Base-by-base conservation (phyloP, 2,113 vertebrate genomes). In the Pelodiscus sinensis region DNA sequence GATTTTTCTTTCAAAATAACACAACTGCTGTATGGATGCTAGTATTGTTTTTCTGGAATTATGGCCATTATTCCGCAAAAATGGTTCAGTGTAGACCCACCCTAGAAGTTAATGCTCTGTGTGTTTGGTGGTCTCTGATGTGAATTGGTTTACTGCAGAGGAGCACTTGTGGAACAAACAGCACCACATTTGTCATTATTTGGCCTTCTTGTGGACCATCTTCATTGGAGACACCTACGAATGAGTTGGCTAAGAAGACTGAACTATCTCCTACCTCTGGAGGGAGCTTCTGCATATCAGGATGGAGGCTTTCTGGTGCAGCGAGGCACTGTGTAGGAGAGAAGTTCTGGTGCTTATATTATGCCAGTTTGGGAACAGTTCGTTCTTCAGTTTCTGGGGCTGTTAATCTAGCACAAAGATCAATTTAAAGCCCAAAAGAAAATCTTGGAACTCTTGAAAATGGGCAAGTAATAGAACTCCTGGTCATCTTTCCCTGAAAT, bases 361-460 rank as follows among this genome's bases (percentile, higher is more conserved):
- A 5, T 51, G 44, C 92, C 77, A 86, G 21, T 44, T 81, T 88
- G 87, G 79, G 60, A 58, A 35, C 58, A 55, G 60, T 6, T 87
- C 68, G 51, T 52, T 44, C 81, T 93, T 84, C 85, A 44, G 4
- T 55, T 1, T 68, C 62, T 68, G 62, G 31, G 4, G 15, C 31
- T n/a, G 62, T n/a, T 35, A 35, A 71, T 71, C n/a, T 71, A 71
- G n/a, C 31, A 71, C 18, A 8, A 71, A 71, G 18, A 71, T 35
- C 16, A 35, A 19, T 71, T 35, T 35, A 71, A 71, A 71, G 65
- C 65, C 65, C 25, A 24, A 24, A 11, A 60, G 22, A 25, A 9
- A 60, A 60, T 60, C 58, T 25, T 24, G 25, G 58, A 60, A 60
- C 10, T 60, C 25, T 60, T 60, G 22, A 60, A 60, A 60, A 25